These are phyloP conservation scores for Australoheros scitulus DNA, from an alignment of 2,113 vertebrate species.

Conservation along the genomic window DNA sequence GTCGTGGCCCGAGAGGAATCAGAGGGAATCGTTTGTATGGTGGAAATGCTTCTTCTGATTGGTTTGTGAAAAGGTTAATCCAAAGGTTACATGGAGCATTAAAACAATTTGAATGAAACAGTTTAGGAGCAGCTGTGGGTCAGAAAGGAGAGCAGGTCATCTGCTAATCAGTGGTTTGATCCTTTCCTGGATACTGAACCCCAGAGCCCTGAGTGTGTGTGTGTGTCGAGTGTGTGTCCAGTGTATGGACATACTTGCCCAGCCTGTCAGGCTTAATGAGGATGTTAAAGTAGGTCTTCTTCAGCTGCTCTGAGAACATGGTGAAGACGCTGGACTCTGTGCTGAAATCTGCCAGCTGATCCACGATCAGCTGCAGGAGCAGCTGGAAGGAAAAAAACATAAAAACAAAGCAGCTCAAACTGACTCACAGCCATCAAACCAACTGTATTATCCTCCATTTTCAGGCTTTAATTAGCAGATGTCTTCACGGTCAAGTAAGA, in stretches of 20 bases:
- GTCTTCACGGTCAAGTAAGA: not conserved
- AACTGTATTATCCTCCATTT: not conserved
- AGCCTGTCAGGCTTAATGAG: conserved; percentile 93
- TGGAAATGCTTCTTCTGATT: not conserved
- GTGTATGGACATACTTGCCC: conserved; percentile 81
- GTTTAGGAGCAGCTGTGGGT: not conserved
- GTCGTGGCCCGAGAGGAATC: not conserved
- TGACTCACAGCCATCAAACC: accelerated
- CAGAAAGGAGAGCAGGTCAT: not conserved
- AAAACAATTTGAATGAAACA: too few species aligned
- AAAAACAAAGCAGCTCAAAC: not conserved
- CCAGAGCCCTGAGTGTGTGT: not conserved
- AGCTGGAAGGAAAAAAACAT: conserved; percentile 78
- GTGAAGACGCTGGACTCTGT: conserved; percentile 87
- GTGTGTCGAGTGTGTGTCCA: not conserved
- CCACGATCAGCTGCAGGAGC: conserved; percentile 90
- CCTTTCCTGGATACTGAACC: not conserved
- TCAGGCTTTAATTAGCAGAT: not conserved
- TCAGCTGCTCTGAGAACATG: conserved; percentile 95
- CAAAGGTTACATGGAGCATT: too few species aligned
- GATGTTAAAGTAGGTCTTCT: conserved; percentile 95
- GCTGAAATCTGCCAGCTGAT: conserved; percentile 89
- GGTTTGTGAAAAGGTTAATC: not conserved
- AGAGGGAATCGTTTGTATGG: not conserved
- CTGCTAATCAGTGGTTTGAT: not conserved